Evolutionary conservation across 1,140 invertebrate genomes (phyloP), one percentile per base, ranked within the genome.

Genomic region (Drosophila simulans): DNA sequence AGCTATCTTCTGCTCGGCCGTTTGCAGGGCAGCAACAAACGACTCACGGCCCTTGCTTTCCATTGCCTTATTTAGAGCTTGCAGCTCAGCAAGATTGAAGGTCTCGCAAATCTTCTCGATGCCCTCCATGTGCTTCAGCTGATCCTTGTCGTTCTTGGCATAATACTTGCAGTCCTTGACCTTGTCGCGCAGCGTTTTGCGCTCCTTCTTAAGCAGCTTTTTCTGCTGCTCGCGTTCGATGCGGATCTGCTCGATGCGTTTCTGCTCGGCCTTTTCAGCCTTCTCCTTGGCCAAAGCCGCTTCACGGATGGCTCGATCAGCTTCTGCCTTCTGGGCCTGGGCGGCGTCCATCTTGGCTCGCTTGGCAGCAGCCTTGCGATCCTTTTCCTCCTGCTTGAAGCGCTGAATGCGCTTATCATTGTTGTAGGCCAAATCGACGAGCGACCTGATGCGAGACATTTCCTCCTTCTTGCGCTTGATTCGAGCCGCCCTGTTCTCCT

Each of bases 381-480:
- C 96, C 85, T 97, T 98, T 71, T 99, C 98, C 51, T 99, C 97
- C 84, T 98, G 97, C 90, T 97, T 98, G 92, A 99, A 99, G 78
- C 95, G 95, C 45, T 94, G 94, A 80, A 99, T 97, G 74, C 98
- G 94, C 1, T 98, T 98, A 94, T 99, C 99, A 92, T 96, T 95
- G 75, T 96, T 95, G 93, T 99, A 99, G 0, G 98, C 97, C 92
- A 97, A 95, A 90, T 99, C 98, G 4, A 99, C 98, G 31, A 99
- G 92, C 22, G 94, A 94, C 22, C 98, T 93, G 82, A 99, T 97
- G 76, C 98, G 94, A 0, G 95, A 93, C 95, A 97, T 98, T 94
- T 99, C 99, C 92, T 99, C 98, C 92, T 99, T 99, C 93, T 99
- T 99, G 79, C 96, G 94, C 86, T 98, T 97, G 12, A 96, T 95